A percentile compares a stretch with the other conserved stretches of the same genome.
These are phyloP conservation scores for Anaspis maculata DNA, from an alignment of 2,888 invertebrate species.

Conservation along the genomic window DNA sequence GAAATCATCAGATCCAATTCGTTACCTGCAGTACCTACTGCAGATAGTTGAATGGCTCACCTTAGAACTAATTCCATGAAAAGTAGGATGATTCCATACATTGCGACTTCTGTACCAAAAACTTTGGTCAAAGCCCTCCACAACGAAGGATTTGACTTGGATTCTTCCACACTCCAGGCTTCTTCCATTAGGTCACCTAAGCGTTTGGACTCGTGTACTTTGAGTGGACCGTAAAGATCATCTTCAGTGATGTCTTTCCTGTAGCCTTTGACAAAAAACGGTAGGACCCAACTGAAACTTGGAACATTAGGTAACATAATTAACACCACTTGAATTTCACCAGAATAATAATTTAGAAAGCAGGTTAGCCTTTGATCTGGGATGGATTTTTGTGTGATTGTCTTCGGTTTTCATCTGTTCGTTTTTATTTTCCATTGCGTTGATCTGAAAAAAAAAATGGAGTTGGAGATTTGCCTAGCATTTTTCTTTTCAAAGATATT, in stretches of 20 bases:
- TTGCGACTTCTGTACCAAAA: slow-evolving; percentile 10
- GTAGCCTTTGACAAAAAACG: slow-evolving; percentile 40
- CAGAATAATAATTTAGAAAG: slow-evolving; percentile 34
- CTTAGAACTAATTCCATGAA: slow-evolving; percentile 19
- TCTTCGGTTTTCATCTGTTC: background rate
- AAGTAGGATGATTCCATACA: slow-evolving; percentile 15
- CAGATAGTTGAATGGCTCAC: slow-evolving; percentile 12
- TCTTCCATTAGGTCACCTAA: slow-evolving; percentile 33
- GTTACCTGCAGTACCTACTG: background rate
- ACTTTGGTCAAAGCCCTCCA: slow-evolving; percentile 23
- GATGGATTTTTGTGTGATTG: slow-evolving; percentile 18
- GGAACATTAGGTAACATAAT: too few relatives aligned
- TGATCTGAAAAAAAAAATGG: too few relatives aligned
- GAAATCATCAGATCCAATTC: too few relatives aligned
- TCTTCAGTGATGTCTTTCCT: slow-evolving; percentile 39
- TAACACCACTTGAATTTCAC: too few relatives aligned
- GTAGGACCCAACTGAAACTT: slow-evolving; percentile 44
- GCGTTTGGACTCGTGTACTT: slow-evolving; percentile 28
- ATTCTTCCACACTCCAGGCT: slow-evolving; percentile 14
- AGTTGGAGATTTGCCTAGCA: too few relatives aligned
- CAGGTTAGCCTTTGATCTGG: slow-evolving; percentile 21
- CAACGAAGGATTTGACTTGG: slow-evolving; percentile 21
- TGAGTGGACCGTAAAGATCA: slow-evolving; percentile 41
- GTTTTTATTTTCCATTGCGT: background rate
- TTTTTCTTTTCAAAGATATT: too few relatives aligned